Conservation (phyloP, 2,888 invertebrate species). For the Orchesellides sinensis region DNA sequence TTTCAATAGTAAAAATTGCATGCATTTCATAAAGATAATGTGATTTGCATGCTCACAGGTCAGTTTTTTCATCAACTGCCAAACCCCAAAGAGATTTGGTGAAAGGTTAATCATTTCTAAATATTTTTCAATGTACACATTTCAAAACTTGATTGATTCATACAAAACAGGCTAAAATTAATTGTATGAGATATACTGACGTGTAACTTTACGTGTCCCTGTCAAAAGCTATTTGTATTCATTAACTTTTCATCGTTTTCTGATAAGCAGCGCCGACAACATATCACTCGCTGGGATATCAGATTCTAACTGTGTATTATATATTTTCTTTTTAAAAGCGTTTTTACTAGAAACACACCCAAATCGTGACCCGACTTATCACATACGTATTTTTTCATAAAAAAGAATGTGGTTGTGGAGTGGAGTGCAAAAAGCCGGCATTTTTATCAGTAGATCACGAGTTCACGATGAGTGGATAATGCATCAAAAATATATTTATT, state of each 20-base stretch:
- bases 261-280: constrained; percentile 13
- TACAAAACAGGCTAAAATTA: constrained; percentile 26
- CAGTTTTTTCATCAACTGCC: constrained; percentile 15
- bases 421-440: not conserved
- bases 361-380: constrained; percentile 40
- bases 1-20: not conserved
- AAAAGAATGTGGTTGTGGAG: not conserved
- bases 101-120: not conserved
- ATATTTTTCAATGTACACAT: not conserved
- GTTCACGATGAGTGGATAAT: not conserved
- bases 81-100: not conserved
- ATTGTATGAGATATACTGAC: too few relatives aligned
- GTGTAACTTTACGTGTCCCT: constrained; percentile 20
- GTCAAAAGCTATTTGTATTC: constrained; percentile 31
- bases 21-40: not conserved
- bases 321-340: not conserved
- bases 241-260: constrained; percentile 30
- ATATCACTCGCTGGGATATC: not conserved
- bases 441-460: not conserved
- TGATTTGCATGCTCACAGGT: constrained; percentile 24
- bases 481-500: not conserved
- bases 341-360: constrained; percentile 43
- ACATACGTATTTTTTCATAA: not conserved
- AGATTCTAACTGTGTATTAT: not conserved
- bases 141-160: not conserved